Evolutionary conservation across 1,140 invertebrate genomes (phyloP), one percentile per base, ranked within the genome.

Genomic region (Heliothis virescens): DNA sequence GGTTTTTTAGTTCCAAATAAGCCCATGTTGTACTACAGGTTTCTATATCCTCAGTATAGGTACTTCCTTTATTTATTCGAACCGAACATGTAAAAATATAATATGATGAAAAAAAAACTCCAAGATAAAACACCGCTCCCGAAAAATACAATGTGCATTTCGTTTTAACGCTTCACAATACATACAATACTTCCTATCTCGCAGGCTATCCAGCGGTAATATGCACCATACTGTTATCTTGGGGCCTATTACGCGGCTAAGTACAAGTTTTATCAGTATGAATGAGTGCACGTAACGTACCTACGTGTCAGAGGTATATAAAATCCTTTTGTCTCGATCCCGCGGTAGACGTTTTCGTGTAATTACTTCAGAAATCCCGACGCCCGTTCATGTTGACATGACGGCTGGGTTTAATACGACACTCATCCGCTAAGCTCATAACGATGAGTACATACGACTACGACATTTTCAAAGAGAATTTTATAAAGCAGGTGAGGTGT

Each of bases 331-430:
- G 79, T 76, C 63, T 59, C 47, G n/a, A 65, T 11, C n/a, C 48
- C 7, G 18, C 26, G 41, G 67, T 57, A 74, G 74, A 72, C 50
- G 67, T 53, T 63, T 72, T 67, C 75, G 59, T 81, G 69, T 78
- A 78, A 81, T 81, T 77, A 78, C 75, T 78, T 81, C 29, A 53
- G 60, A 77, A 59, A 53, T 65, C 69, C 60, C 59, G 60, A 73
- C 67, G 75, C 53, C 67, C 74, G 67, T 81, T 81, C 77, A 71
- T 81, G 74, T 81, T 77, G 80, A 73, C 80, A 81, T 69, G 53
- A 53, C 67, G 52, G 79, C 57, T 41, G 71, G 52, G n/a, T 73
- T 78, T 65, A 78, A 48, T 63, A 50, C 52, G 75, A 73, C 75
- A 78, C 69, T 81, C 67, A 81, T 81, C 80, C 53, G 69, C 60